Base-by-base conservation (phyloP, 2,113 vertebrate genomes). In the Nothobranchius furzeri region DNA sequence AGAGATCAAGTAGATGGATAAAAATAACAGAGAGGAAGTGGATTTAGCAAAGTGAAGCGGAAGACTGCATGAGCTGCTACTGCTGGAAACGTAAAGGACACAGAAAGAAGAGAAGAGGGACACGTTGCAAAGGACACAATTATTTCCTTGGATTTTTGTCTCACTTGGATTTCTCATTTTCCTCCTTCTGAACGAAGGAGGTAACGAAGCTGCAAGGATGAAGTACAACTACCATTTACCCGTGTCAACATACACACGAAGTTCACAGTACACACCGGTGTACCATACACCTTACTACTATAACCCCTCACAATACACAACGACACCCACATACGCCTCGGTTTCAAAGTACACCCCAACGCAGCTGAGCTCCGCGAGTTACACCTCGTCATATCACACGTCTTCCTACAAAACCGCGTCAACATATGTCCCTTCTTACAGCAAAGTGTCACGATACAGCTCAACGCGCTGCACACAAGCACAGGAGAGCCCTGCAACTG, bases 161-260 rank as follows among this genome's bases (percentile, higher is more conserved):
- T 54, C 49, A 35, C 56, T 30, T 63, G 81, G 88, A 85, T 82
- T 87, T 89, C 56, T 78, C 37, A 3, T 60, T 43, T 63, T 48
- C 59, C 58, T 73, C 71, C 71, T 80, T 64, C 72, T 75, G 67
- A 63, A 10, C 73, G 64, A 73, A 50, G 77, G 76, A 74, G 80
- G 82, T 60, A 20, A n/a, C 69, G 62, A 7, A 58, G 56, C 67
- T 40, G 85, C 87, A 80, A 84, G 73, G 68, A 97, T 95, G 96
- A 96, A 94, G 91, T 95, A 94, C 89, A 89, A 85, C 65, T 94
- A 84, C 85, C 90, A 59, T 55, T 63, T 81, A 68, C 58, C 88
- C 0, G 82, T 69, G 83, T 86, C 89, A 4, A 74, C 86, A 12
- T 89, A 83, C 72, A 71, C 87, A 2, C 85, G 82, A 30, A 73